phyloP scores from a whole-genome alignment of 2,888 invertebrate genomes.

The Fragum whitleyi region DNA sequence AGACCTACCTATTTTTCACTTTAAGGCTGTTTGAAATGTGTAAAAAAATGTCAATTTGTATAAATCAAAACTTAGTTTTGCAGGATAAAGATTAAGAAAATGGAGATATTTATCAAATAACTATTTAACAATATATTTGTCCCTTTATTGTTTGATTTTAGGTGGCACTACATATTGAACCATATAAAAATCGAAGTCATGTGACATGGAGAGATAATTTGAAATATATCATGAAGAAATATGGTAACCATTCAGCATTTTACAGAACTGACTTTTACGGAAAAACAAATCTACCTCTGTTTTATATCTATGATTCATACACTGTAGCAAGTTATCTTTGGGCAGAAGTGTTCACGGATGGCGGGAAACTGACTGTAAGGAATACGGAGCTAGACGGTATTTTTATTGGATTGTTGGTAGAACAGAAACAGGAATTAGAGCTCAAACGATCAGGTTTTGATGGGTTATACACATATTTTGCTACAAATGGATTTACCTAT shows the following conservation, averaged over 20 bases:
- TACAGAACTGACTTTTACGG: constrained; percentile 83
- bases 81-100: no score
- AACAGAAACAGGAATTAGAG: constrained; percentile 86
- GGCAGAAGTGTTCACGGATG: constrained; percentile 84
- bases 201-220: constrained; percentile 83
- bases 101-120: no score
- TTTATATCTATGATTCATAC: constrained; percentile 89
- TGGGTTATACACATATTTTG: constrained; percentile 89
- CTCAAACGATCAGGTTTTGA: constrained; percentile 85
- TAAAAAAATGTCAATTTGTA: no score
- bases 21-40: no score
- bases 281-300: constrained; percentile 86
- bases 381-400: constrained; percentile 87
- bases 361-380: constrained; percentile 86
- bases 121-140: no score
- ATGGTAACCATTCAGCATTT: constrained; percentile 87
- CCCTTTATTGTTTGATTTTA: no score
- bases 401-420: constrained; percentile 88
- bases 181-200: constrained; percentile 85
- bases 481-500: constrained; percentile 89
- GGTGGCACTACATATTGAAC: constrained; percentile 88
- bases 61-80: no score
- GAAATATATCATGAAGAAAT: constrained; percentile 84
- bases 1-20: no score
- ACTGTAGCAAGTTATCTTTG: constrained; percentile 87